Base-by-base conservation (phyloP, 2,113 vertebrate genomes). In the Trichomycterus rosablanca region DNA sequence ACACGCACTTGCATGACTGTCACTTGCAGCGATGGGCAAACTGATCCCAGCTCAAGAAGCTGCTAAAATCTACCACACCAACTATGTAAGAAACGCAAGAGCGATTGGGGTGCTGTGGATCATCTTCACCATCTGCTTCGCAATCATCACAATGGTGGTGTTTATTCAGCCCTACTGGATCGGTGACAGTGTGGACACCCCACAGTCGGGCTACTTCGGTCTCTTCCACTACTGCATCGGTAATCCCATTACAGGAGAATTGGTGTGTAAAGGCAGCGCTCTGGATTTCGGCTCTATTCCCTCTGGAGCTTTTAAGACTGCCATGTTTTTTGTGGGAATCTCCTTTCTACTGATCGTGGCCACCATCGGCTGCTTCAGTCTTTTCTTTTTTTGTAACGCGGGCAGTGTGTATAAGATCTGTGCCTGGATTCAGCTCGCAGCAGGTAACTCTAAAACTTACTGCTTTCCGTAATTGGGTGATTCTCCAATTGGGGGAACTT, bases 111-210 rank as follows among this genome's bases (percentile, higher is more conserved):
- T 95, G 12, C 88, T 98, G 69, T 98, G 96, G 94, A 92, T 89
- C 2, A 90, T 94, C 1, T 93, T 97, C 75, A 98, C 95, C 66
- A 92, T 97, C 81, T 95, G 92, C 76, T 98, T 99, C 59, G 88
- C 94, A 1, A 87, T 98, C 64, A 89, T 99, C 66, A 89, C 91
- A 68, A 86, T 95, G 83, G 94, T 97, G 69, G 88, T 94, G 28
- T 97, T 99, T 83, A 94, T 98, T 80, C 96, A 98, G 80, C 96
- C 96, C 0, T 98, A 98, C 79, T 97, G 95, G 95, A 97, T 98
- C 37, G 96, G 96, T 1, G 96, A 98, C 91, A 98, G 95, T 60
- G 89, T 97, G 45, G 87, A 90, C 81, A 97, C 96, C 0, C 95
- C 95, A 0, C 93, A 96, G 81, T 94, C 95, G 0, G 96, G 95